These are phyloP conservation scores for Sylvietta virens DNA, from an alignment of 2,113 vertebrate genomes.

Conservation along the genomic window DNA sequence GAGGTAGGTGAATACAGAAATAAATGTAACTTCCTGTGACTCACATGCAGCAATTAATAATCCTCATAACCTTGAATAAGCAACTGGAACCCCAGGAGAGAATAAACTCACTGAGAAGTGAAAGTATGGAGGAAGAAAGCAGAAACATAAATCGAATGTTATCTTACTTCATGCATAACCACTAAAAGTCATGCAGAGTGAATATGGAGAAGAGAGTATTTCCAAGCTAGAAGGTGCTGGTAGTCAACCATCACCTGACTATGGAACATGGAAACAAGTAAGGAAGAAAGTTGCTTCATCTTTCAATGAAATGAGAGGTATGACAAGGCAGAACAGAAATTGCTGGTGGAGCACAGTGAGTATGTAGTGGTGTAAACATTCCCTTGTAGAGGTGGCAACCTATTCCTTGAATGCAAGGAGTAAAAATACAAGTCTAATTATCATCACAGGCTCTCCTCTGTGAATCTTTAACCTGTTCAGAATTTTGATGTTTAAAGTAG, in stretches of 20 bases:
- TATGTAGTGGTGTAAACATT: neutral
- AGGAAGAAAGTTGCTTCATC: neutral
- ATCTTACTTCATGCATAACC: neutral
- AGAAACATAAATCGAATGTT: neutral
- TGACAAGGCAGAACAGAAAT: neutral
- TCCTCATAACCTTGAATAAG: neutral
- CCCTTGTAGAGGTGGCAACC: neutral
- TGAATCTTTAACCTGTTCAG: neutral
- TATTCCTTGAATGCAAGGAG: neutral
- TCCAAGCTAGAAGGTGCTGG: neutral
- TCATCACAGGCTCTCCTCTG: neutral
- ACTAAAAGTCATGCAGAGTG: neutral
- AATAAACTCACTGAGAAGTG: slow-evolving; percentile 5
- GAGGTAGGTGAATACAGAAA: neutral
- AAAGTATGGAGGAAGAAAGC: neutral
- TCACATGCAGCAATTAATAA: neutral
- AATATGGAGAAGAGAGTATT: neutral
- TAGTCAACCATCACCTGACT: neutral
- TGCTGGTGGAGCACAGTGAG: neutral
- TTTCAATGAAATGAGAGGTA: neutral
- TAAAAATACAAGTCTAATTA: neutral
- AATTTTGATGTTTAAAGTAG: neutral
- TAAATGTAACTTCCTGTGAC: slow-evolving; percentile 20
- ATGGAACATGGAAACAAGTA: neutral
- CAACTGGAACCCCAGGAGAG: neutral